phyloP scores from a whole-genome alignment of 92 coral and sea anemone genomes.

The Siderastrea radians region DNA sequence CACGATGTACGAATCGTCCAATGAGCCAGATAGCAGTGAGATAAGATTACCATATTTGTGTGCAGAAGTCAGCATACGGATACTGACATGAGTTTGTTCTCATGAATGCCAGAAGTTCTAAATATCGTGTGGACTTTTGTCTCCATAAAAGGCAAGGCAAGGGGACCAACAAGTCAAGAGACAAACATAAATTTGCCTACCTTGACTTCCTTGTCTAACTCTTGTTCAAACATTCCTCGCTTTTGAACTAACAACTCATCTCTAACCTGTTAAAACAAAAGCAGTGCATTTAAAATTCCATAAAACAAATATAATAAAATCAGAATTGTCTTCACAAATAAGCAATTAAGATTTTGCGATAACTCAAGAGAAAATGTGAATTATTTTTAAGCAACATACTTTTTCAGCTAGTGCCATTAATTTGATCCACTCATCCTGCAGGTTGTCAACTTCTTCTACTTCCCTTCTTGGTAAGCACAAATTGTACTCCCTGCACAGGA shows the following conservation, averaged over 20 bases:
- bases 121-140: too few species aligned
- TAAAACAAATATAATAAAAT: too few species aligned
- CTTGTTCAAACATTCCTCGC: conserved; percentile 99
- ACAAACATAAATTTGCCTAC: conserved; percentile 36
- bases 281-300: not conserved
- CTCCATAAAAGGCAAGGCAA: too few species aligned
- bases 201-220: conserved; percentile 98
- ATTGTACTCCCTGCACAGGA: conserved; percentile 78
- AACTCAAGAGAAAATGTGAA: too few species aligned
- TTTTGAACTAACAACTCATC: conserved; percentile 90
- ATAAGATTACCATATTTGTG: too few species aligned
- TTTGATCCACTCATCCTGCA: conserved; percentile 93
- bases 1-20: too few species aligned
- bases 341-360: not conserved
- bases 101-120: too few species aligned
- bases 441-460: conserved; percentile 96
- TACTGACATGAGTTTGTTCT: too few species aligned
- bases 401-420: conserved; percentile 91
- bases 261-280: conserved; percentile 70
- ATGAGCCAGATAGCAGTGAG: too few species aligned
- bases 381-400: conserved; percentile 36
- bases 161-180: not conserved
- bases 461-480: conserved; percentile 90
- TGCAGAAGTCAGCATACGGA: too few species aligned
- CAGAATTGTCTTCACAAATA: not conserved